Base-by-base conservation (phyloP, 1,140 invertebrate genomes). In the Calycopis cecrops region DNA sequence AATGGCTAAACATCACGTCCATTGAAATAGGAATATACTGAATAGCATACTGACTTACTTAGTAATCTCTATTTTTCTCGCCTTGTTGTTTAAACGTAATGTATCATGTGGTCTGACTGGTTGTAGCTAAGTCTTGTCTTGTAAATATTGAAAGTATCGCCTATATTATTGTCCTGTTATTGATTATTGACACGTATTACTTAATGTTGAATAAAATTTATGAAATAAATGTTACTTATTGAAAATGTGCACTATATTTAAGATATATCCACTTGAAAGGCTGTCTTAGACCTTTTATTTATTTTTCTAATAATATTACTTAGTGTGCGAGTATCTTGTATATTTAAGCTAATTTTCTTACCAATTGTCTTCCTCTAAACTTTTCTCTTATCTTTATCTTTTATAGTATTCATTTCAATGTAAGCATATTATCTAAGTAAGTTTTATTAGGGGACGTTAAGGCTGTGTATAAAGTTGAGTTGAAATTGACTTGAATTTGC, bases 201-300 rank as follows among this genome's bases (percentile, higher is more conserved):
- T 28, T 16, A 44, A 44, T 16, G 40, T 44, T 44, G 16, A 28
- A 28, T 28, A 3, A 28, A 28, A 28, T 28, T 44, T 14, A 44
- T 37, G 9, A n/a, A 44, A 16, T 44, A 12, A 44, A 44, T 44
- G 40, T 44, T 44, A 44, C 40, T 44, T 44, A 16, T 44, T 44
- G 21, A 28, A 44, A 9, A 44, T 44, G 14, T 44, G 40, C 40
- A 44, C 40, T 16, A 44, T 44, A n/a, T 16, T 44, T 44, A 44
- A 44, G 14, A 16, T 44, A 37, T 37, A 37, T 17, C 40, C 40
- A 44, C 40, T 44, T 16, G 8, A 44, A 44, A 44, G 40, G 40
- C 40, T 44, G 40, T 16, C 14, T 44, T 16, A 44, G 14, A 12
- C 38, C 21, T 28, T 28, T 28, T 28, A 28, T 28, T 40, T 44